Base-by-base conservation (phyloP, 2,888 invertebrate species). In the Odiellus spinosus region DNA sequence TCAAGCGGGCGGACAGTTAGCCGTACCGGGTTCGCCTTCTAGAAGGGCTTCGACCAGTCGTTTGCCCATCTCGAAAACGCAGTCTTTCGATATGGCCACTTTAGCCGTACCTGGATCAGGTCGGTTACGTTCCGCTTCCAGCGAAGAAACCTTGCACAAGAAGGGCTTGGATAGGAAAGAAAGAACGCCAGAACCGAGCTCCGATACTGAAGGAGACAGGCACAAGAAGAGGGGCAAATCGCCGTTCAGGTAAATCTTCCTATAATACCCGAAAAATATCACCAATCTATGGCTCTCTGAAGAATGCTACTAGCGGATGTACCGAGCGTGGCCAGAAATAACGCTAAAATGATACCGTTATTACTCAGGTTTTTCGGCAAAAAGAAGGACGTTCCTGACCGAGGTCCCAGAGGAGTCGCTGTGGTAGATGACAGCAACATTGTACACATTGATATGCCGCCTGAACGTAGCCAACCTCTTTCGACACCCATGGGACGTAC, bases 221-320 rank as follows among this genome's bases (percentile, higher is more conserved):
- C 52, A 56, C 56, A 79, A 82, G 65, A 77, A 79, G 61, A 71
- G 90, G 10, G 87, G 88, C 45, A 76, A 88, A 55, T 90, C 90
- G 35, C 90, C 93, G 15, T 93, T 95, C 67, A 82, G 82, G 78
- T n/a, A n/a, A n/a, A n/a, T n/a, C n/a, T n/a, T n/a, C n/a, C n/a
- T n/a, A n/a, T n/a, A n/a, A n/a, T n/a, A n/a, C n/a, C n/a, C n/a
- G n/a, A n/a, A n/a, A n/a, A n/a, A n/a, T n/a, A n/a, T n/a, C n/a
- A n/a, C n/a, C n/a, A n/a, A n/a, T n/a, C n/a, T n/a, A n/a, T n/a
- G n/a, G n/a, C n/a, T n/a, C n/a, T n/a, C n/a, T n/a, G n/a, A n/a
- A n/a, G n/a, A n/a, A n/a, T n/a, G n/a, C n/a, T n/a, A n/a, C n/a
- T n/a, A n/a, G n/a, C n/a, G n/a, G n/a, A n/a, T n/a, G n/a, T n/a